Evolutionary conservation across 2,888 invertebrate genomes (phyloP).

Genomic region (Tryphoninae sp.): DNA sequence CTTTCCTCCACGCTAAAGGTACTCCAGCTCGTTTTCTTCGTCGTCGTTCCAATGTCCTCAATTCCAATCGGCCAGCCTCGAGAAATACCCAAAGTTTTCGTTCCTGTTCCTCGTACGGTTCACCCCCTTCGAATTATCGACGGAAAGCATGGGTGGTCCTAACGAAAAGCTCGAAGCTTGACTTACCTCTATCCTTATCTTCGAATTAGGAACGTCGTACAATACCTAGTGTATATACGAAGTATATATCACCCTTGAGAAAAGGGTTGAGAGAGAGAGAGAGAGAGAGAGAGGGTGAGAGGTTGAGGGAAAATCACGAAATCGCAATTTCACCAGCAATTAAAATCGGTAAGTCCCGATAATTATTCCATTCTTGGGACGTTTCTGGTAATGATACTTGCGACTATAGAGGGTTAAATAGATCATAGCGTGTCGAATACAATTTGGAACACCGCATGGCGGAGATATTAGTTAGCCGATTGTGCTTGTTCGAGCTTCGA

Average conservation of each 20-base stretch:
- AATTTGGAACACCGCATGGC: slow-evolving; percentile 50
- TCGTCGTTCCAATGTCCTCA: slow-evolving; percentile 46
- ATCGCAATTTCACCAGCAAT: slow-evolving; percentile 50
- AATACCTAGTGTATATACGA: too few species aligned
- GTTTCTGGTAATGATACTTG: slow-evolving; percentile 19
- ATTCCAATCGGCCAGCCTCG: slow-evolving; percentile 52
- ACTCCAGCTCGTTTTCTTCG: slow-evolving; percentile 36
- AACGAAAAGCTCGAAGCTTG: too few species aligned
- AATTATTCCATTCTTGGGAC: slow-evolving; percentile 20
- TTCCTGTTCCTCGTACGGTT: not conserved
- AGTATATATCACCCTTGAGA: not conserved
- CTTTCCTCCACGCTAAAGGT: slow-evolving; percentile 12
- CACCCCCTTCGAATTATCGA: too few species aligned
- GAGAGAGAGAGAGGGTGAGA: not conserved
- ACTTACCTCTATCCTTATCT: too few species aligned
- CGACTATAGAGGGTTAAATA: slow-evolving; percentile 38
- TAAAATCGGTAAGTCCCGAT: slow-evolving; percentile 48
- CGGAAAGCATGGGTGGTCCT: too few species aligned
- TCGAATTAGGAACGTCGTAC: too few species aligned
- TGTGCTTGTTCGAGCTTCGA: slow-evolving; percentile 25
- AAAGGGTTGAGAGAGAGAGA: not conserved
- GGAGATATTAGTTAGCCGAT: slow-evolving; percentile 51
- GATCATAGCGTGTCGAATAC: slow-evolving; percentile 49
- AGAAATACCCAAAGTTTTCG: slow-evolving; percentile 45
- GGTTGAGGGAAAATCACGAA: slow-evolving; percentile 32